Evolutionary conservation across 2,888 invertebrate genomes (phyloP), one percentile per base, ranked within the genome.

Genomic region (Lycocerus yunnanus): DNA sequence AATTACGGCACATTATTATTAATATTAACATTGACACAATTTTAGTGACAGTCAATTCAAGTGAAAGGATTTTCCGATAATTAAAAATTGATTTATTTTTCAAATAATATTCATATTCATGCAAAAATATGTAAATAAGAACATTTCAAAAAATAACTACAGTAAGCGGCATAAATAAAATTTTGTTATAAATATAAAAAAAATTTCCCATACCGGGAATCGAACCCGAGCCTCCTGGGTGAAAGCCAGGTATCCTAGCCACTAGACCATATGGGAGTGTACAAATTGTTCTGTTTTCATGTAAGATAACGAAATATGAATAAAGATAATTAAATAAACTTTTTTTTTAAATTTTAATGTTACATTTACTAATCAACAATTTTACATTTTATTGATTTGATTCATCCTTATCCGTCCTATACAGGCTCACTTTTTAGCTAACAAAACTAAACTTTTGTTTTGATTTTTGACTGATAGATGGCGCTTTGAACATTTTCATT

Each of bases 161-260:
- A n/a, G n/a, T n/a, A n/a, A n/a, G n/a, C n/a, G n/a, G n/a, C n/a
- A n/a, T n/a, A n/a, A n/a, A n/a, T n/a, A n/a, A n/a, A n/a, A n/a
- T n/a, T n/a, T n/a, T n/a, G n/a, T n/a, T n/a, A n/a, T 21, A 21
- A 21, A 13, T 13, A 9, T n/a, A 85, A 86, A 87, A 82, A 80
- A 74, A 84, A 13, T 74, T 90, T 91, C 90, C 90, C 90, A 89
- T 91, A 90, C 90, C 91, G 91, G 91, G 91, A 91, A 91, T 91
- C 91, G 91, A 91, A 91, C 91, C 91, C 91, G 91, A 91, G 91
- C 91, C 91, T 91, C 91, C 91, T 91, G 91, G 91, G 90, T 91
- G 91, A 91, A 90, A 91, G 91, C 91, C 91, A 91, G 90, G 90
- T 91, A 91, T 91, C 91, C 90, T 91, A 91, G 90, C 91, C 91